Percentiles rank a stretch among this genome's conserved stretches.
phyloP scores from a whole-genome alignment of 1,140 invertebrate genomes.

The Caligus rogercresseyi region DNA sequence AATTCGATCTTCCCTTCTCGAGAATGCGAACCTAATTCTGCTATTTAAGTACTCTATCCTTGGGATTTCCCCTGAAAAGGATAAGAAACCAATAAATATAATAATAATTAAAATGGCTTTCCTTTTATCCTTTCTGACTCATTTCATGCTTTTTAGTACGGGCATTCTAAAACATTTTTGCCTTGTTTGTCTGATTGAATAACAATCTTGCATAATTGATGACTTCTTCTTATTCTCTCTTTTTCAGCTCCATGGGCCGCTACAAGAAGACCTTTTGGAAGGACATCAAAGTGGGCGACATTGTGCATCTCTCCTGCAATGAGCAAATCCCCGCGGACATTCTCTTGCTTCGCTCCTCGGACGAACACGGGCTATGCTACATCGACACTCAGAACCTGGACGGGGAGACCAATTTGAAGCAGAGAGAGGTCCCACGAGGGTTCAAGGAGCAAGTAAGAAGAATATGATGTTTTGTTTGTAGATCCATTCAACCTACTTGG shows the following conservation, averaged over 20 bases:
- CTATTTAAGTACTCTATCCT: no score
- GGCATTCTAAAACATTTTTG: no score
- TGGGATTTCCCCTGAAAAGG: no score
- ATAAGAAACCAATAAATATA: no score
- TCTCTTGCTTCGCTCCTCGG: slow-evolving; percentile 67
- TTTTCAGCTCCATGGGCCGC: slow-evolving; percentile 51
- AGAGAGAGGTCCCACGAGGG: slow-evolving; percentile 60
- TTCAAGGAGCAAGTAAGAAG: slow-evolving; percentile 40
- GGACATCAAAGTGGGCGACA: slow-evolving; percentile 74
- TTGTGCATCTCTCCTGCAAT: slow-evolving; percentile 88
- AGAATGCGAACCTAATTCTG: no score
- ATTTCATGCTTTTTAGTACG: no score
- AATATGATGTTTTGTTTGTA: slow-evolving; percentile 13
- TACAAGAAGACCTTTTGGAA: slow-evolving; percentile 74
- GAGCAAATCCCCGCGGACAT: slow-evolving; percentile 92
- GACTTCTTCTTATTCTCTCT: slow-evolving; percentile 21
- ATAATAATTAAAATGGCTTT: no score
- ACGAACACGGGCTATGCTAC: slow-evolving; percentile 84
- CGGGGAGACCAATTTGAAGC: slow-evolving; percentile 98
- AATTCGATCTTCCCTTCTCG: no score
- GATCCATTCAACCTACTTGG: no score
- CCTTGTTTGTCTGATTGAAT: no score
- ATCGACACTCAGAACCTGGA: slow-evolving; percentile 66
- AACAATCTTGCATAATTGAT: no score
- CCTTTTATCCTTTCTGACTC: no score